Base-by-base conservation (phyloP, 2,113 vertebrate genomes). In the Mugil cephalus region DNA sequence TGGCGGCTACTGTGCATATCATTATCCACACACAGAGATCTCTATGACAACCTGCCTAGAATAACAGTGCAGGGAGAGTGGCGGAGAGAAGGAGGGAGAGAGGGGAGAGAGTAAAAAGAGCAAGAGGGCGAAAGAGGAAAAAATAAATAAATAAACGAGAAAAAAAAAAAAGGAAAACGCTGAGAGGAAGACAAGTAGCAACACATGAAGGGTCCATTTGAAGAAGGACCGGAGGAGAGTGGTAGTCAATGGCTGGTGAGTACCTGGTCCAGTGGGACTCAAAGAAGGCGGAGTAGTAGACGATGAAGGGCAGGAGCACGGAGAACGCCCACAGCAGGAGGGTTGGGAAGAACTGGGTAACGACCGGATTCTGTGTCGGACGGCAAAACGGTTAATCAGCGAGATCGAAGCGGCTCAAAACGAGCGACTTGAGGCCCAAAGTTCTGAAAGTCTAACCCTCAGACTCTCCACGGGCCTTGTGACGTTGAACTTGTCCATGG, bases 201-300 rank as follows among this genome's bases (percentile, higher is more conserved):
- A 43, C 17, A 68, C 36, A 64, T 65, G 53, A 69, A 61, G 18
- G 30, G 52, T 36, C 46, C 21, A 11, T 69, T 77, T 80, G 46
- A 70, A 78, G 18, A 62, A 70, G 52, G 43, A 50, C 42, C 19
- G 60, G 58, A 17, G 56, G 51, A 46, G 42, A 82, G 30, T 0
- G 0, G 45, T 0, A 14, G 55, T 69, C 9, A 21, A 47, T 46
- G 53, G 56, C 38, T 51, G 56, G 35, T 38, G 45, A 55, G 90
- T 93, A 99, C 98, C 96, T 97, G 3, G 96, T 99, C 98, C 98
- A 99, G 92, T 99, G 98, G 8, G 94, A 94, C 84, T 99, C 98
- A 0, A 98, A 95, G 93, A 99, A 97, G 1, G 96, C 93, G 0
- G 98, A 99, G 84, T 97, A 96, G 91, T 97, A 99, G 69, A 99